Conservation (phyloP, 2,888 invertebrate species). For the Empis livida region DNA sequence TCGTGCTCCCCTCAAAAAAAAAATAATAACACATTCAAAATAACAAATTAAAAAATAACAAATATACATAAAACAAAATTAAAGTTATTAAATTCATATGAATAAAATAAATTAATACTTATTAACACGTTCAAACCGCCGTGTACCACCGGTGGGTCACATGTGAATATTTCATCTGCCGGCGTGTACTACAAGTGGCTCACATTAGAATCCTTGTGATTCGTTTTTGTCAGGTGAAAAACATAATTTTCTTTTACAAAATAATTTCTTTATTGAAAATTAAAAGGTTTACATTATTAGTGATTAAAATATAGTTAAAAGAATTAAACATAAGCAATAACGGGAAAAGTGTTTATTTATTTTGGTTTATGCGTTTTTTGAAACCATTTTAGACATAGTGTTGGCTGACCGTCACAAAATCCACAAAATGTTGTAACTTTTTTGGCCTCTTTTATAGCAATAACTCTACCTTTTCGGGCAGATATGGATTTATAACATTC, state of each 20-base stretch:
- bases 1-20: too few species aligned
- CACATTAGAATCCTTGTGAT: too few species aligned
- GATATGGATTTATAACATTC: constrained; percentile 3
- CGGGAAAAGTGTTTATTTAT: neutral
- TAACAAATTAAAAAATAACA: too few species aligned
- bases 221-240: constrained; percentile 1
- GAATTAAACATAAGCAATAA: too few species aligned
- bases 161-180: neutral
- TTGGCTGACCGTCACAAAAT: constrained; percentile 1
- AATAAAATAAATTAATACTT: too few species aligned
- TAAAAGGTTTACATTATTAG: neutral
- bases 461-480: neutral
- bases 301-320: too few species aligned
- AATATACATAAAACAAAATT: too few species aligned
- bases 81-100: too few species aligned
- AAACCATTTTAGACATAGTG: neutral
- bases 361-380: neutral
- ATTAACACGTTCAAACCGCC: neutral
- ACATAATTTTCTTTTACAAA: neutral
- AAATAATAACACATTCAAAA: too few species aligned
- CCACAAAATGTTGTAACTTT: neutral
- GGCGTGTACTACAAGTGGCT: constrained; percentile 1
- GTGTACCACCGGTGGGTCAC: constrained; percentile 1
- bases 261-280: neutral
- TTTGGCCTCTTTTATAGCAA: neutral